phyloP scores from a whole-genome alignment of 2,888 invertebrate species.

The Cerastis leucographa region DNA sequence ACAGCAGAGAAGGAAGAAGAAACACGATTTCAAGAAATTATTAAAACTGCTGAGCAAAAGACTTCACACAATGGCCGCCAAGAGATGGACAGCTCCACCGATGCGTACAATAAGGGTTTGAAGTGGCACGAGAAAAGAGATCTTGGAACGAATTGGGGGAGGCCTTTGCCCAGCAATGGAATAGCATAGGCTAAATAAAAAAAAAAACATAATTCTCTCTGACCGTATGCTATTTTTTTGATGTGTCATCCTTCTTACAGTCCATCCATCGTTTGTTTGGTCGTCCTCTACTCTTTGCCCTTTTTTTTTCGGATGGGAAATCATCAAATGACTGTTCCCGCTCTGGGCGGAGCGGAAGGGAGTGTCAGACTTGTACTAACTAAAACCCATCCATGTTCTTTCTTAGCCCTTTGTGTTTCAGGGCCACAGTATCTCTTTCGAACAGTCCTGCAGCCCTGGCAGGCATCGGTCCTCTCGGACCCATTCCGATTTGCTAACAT shows the following conservation, averaged over 20 bases:
- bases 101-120: neutral
- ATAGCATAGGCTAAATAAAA: neutral
- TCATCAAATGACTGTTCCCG: too few species aligned
- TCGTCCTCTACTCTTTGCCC: neutral
- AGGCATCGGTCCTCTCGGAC: too few species aligned
- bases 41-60: neutral
- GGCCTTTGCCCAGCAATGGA: neutral
- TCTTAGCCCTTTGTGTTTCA: too few species aligned
- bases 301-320: too few species aligned
- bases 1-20: neutral
- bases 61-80: neutral
- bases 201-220: neutral
- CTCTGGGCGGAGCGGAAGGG: too few species aligned
- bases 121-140: neutral
- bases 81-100: neutral
- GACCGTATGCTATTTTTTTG: neutral
- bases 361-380: too few species aligned
- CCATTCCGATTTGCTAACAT: too few species aligned
- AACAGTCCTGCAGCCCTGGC: too few species aligned
- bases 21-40: neutral
- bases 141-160: neutral
- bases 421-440: too few species aligned
- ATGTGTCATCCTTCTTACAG: neutral
- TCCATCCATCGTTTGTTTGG: neutral
- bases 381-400: too few species aligned